These are phyloP conservation scores for Eulithis testata DNA, from an alignment of 2,888 invertebrate genomes.

Conservation along the genomic window DNA sequence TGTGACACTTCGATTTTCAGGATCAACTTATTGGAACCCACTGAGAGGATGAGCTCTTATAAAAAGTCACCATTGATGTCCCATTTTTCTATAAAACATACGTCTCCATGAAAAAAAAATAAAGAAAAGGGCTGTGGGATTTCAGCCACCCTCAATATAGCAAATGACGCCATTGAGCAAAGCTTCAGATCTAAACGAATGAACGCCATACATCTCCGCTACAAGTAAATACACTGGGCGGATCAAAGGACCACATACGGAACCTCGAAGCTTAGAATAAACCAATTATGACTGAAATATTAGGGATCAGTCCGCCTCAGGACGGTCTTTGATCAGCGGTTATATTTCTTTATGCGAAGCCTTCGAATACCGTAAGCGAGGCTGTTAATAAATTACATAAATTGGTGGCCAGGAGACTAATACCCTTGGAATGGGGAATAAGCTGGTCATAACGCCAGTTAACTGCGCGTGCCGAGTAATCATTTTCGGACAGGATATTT, in stretches of 20 bases:
- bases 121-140: slow-evolving; percentile 37
- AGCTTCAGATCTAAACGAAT: slow-evolving; percentile 74
- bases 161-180: slow-evolving; percentile 71
- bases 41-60: slow-evolving; percentile 13
- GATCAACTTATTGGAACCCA: slow-evolving; percentile 18
- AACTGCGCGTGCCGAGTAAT: slow-evolving; percentile 80
- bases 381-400: slow-evolving; percentile 83
- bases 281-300: slow-evolving; percentile 85
- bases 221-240: slow-evolving; percentile 80
- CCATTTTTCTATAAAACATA: slow-evolving; percentile 33
- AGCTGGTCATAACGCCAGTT: slow-evolving; percentile 77
- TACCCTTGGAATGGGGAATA: slow-evolving; percentile 80
- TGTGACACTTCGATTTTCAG: slow-evolving; percentile 9
- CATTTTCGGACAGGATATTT: slow-evolving; percentile 80
- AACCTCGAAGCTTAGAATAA: slow-evolving; percentile 82
- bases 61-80: slow-evolving; percentile 28
- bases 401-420: slow-evolving; percentile 79
- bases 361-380: slow-evolving; percentile 55
- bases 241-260: slow-evolving; percentile 82
- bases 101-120: slow-evolving; percentile 35
- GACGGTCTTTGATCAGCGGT: slow-evolving; percentile 78
- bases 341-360: slow-evolving; percentile 66
- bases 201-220: slow-evolving; percentile 75
- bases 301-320: slow-evolving; percentile 78
- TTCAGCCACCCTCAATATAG: slow-evolving; percentile 40